A percentile compares a stretch with the other conserved stretches of the same genome.
These are phyloP conservation scores for Tylochromis polylepis DNA, from an alignment of 2,113 vertebrate species.

Conservation along the genomic window DNA sequence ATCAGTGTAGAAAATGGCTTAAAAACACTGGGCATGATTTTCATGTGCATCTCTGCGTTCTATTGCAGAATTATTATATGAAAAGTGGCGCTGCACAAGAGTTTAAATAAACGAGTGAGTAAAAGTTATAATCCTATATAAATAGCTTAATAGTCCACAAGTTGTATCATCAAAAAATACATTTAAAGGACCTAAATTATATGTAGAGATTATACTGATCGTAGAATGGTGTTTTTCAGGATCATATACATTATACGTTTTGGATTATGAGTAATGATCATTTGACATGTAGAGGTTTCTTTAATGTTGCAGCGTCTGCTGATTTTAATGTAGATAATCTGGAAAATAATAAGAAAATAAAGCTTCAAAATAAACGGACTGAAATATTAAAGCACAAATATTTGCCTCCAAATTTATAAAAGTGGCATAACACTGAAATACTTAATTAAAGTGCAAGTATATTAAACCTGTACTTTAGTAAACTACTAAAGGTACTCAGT, in stretches of 20 bases:
- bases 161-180: neutral
- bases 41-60: neutral
- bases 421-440: neutral
- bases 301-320: neutral
- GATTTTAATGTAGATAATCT: neutral
- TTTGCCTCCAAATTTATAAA: neutral
- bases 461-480: neutral
- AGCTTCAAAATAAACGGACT: accelerated
- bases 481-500: no score
- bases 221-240: neutral
- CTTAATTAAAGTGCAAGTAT: neutral
- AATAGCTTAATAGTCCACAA: neutral
- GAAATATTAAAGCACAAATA: neutral
- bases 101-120: neutral
- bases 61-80: neutral
- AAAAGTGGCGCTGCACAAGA: neutral
- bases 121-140: neutral
- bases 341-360: neutral
- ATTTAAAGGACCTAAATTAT: neutral
- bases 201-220: neutral
- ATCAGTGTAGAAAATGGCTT: accelerated
- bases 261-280: neutral
- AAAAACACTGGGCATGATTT: neutral
- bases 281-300: neutral
- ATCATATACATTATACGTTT: neutral